Conservation (phyloP, 2,888 invertebrate genomes). For the Limenitis camilla region DNA sequence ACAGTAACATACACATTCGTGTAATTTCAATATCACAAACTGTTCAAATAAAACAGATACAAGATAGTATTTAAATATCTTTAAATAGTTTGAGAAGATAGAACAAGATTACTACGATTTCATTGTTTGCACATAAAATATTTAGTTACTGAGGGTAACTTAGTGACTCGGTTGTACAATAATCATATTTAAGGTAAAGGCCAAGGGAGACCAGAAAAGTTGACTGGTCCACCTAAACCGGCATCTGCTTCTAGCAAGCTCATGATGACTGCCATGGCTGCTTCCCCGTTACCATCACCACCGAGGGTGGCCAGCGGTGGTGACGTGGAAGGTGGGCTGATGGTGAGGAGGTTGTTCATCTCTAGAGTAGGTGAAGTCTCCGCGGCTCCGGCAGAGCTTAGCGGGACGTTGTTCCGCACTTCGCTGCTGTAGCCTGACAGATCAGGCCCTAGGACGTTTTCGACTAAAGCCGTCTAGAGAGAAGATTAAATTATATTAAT, state of each 20-base stretch:
- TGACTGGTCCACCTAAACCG: constrained; percentile 89
- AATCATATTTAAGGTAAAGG: constrained; percentile 82
- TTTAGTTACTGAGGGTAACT: too few species aligned
- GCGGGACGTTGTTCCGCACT: constrained; percentile 54
- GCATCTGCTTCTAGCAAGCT: constrained; percentile 91
- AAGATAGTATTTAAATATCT: too few species aligned
- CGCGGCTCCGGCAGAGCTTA: constrained; percentile 36
- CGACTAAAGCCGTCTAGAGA: constrained; percentile 42
- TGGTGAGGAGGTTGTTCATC: constrained; percentile 40
- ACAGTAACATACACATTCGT: too few species aligned
- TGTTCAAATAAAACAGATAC: too few species aligned
- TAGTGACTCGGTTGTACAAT: too few species aligned
- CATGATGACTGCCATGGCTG: constrained; percentile 95
- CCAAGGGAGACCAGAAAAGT: constrained; percentile 91
- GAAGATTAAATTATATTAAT: constrained; percentile 19
- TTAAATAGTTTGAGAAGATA: too few species aligned
- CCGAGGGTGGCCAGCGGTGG: constrained; percentile 44
- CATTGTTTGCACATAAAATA: too few species aligned
- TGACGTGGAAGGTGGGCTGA: constrained; percentile 32
- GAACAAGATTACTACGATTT: too few species aligned
- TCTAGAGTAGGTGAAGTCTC: constrained; percentile 28
- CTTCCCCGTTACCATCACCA: constrained; percentile 88
- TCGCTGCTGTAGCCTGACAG: constrained; percentile 27
- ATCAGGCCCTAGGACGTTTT: constrained; percentile 43
- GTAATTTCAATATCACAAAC: too few species aligned